phyloP scores from a whole-genome alignment of 2,888 invertebrate genomes.

The Oxycera nigricornis region DNA sequence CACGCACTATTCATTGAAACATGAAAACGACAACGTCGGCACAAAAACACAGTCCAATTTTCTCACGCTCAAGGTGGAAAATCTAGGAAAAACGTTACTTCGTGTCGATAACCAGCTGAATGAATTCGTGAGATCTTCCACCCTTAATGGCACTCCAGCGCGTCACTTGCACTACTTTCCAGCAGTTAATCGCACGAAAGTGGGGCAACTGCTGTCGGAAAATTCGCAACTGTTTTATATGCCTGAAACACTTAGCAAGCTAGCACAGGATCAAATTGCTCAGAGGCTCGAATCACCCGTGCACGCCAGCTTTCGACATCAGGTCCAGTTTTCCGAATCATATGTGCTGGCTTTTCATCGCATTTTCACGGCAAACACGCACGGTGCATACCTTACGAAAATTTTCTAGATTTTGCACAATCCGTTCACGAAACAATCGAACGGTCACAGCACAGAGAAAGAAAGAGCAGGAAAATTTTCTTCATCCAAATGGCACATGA shows the following conservation, averaged over 20 bases:
- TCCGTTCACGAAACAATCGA: slow-evolving; percentile 9
- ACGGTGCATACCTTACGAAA: background rate
- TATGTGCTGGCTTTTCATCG: background rate
- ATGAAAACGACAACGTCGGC: slow-evolving; percentile 11
- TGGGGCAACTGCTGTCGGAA: background rate
- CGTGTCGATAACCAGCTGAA: background rate
- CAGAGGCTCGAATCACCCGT: background rate
- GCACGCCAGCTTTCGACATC: background rate
- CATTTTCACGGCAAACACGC: background rate
- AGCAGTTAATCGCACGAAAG: background rate
- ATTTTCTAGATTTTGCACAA: slow-evolving; percentile 19
- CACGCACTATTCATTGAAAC: slow-evolving; percentile 28
- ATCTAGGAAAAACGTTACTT: background rate
- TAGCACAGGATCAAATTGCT: background rate
- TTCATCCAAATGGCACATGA: background rate
- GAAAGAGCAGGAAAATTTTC: background rate
- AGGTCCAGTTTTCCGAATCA: background rate
- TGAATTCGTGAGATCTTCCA: background rate
- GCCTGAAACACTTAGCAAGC: background rate
- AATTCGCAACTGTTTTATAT: background rate
- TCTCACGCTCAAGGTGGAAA: slow-evolving; percentile 21
- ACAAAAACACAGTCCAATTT: slow-evolving; percentile 30
- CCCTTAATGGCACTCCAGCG: background rate
- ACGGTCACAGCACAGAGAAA: background rate
- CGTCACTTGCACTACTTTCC: background rate